These are phyloP conservation scores for Globia sparganii DNA, from an alignment of 2,888 invertebrate species.

Conservation along the genomic window DNA sequence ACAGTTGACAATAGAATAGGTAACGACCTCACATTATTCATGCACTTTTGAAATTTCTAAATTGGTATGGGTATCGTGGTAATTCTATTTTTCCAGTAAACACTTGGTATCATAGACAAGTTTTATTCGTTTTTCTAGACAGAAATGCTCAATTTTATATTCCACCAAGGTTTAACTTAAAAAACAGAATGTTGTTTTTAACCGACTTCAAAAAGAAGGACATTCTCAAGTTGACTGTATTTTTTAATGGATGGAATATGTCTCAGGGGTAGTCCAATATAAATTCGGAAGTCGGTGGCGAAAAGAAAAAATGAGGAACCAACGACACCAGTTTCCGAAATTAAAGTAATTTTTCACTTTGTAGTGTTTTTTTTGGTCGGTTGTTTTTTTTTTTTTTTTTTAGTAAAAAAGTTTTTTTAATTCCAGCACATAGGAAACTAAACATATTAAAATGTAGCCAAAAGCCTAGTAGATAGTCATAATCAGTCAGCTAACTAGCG, in stretches of 20 bases:
- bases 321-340: too few species aligned
- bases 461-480: background rate
- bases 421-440: background rate
- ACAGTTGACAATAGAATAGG: constrained; percentile 29
- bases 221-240: background rate
- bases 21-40: constrained; percentile 34
- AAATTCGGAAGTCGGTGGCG: background rate
- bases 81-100: constrained; percentile 29
- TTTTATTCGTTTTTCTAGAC: background rate
- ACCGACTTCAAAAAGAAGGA: background rate
- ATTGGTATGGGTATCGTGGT: constrained; percentile 32
- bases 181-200: background rate
- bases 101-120: background rate
- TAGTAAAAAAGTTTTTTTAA: too few species aligned
- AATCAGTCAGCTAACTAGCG: background rate
- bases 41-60: constrained; percentile 53
- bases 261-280: background rate
- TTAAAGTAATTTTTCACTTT: too few species aligned
- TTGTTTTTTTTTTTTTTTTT: too few species aligned
- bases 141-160: background rate
- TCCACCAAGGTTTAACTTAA: background rate
- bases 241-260: background rate
- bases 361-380: too few species aligned
- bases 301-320: background rate
- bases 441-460: background rate